These are phyloP conservation scores for Calliopum simillimum DNA, from an alignment of 2,888 invertebrate genomes.

Conservation along the genomic window DNA sequence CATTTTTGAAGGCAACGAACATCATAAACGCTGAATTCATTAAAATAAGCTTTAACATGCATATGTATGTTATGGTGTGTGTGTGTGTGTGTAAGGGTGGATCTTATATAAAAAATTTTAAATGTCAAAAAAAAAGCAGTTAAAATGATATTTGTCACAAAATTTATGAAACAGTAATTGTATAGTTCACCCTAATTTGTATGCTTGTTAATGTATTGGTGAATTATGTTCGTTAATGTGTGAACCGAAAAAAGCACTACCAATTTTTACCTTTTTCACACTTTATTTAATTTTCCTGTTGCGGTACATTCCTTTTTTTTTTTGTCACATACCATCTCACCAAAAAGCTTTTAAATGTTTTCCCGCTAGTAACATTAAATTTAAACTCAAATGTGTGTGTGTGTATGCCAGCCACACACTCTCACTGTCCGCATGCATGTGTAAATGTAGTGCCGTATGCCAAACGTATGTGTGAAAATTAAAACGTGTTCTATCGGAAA, in stretches of 20 bases:
- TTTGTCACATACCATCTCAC: background rate
- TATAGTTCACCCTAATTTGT: too few relatives aligned
- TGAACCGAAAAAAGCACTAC: background rate
- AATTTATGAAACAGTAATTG: too few relatives aligned
- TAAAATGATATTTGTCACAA: too few relatives aligned
- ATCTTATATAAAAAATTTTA: conserved; percentile 2
- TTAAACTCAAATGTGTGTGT: conserved; percentile 18
- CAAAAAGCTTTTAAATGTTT: conserved; percentile 27
- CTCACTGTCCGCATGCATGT: conserved; percentile 23
- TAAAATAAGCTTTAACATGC: conserved; percentile 45
- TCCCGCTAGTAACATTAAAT: conserved; percentile 15
- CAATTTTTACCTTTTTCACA: background rate
- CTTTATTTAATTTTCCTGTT: background rate
- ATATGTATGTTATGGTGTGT: background rate
- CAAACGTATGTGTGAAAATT: conserved; percentile 50
- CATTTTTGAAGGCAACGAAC: conserved; percentile 28
- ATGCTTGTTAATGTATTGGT: too few relatives aligned
- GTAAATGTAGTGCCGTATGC: conserved; percentile 38
- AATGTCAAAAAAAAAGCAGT: too few relatives aligned
- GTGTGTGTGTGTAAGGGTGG: background rate
- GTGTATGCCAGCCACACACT: conserved; percentile 12
- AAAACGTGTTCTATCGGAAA: conserved; percentile 65
- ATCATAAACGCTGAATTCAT: conserved; percentile 62
- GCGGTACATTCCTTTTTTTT: background rate
- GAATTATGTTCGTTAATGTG: too few relatives aligned